Conservation (phyloP, 2,888 invertebrate species). For the Drosophila aldrichi region DNA sequence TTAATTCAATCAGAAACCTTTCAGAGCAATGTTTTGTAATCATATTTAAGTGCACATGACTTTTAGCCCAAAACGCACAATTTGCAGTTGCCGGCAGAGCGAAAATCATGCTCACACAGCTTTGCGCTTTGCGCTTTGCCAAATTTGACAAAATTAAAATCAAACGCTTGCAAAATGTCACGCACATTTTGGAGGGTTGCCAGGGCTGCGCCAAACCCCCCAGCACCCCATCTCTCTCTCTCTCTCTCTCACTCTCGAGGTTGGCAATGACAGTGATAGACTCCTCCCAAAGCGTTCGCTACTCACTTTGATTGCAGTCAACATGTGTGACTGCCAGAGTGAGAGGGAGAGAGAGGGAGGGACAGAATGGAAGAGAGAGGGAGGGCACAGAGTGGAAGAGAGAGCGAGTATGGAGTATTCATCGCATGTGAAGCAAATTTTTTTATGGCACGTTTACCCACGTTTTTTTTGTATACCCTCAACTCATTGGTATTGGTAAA, state of each 20-base stretch:
- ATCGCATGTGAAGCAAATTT: constrained; percentile 21
- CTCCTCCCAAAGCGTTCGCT: constrained; percentile 21
- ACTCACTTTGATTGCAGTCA: constrained; percentile 68
- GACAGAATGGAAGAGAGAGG: not conserved
- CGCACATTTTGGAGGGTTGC: constrained; percentile 30
- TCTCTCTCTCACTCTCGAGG: not conserved
- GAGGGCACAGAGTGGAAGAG: not conserved
- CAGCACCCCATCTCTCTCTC: not conserved
- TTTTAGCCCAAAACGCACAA: constrained; percentile 7
- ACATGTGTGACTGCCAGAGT: constrained; percentile 15
- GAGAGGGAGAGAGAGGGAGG: not conserved
- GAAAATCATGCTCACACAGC: constrained; percentile 11
- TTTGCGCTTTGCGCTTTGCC: constrained; percentile 37
- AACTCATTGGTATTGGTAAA: not conserved
- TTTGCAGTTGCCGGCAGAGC: not conserved
- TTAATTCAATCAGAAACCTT: constrained; percentile 7
- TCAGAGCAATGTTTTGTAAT: constrained; percentile 8
- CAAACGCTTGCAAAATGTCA: constrained; percentile 54
- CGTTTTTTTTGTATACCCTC: not conserved
- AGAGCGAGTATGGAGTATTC: not conserved
- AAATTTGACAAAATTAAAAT: constrained; percentile 54
- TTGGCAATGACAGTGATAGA: constrained; percentile 43
- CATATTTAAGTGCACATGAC: constrained; percentile 5
- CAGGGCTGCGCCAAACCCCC: not conserved
- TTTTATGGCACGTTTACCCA: constrained; percentile 24